Conservation (phyloP, 2,113 vertebrate species). For the Ictalurus furcatus region DNA sequence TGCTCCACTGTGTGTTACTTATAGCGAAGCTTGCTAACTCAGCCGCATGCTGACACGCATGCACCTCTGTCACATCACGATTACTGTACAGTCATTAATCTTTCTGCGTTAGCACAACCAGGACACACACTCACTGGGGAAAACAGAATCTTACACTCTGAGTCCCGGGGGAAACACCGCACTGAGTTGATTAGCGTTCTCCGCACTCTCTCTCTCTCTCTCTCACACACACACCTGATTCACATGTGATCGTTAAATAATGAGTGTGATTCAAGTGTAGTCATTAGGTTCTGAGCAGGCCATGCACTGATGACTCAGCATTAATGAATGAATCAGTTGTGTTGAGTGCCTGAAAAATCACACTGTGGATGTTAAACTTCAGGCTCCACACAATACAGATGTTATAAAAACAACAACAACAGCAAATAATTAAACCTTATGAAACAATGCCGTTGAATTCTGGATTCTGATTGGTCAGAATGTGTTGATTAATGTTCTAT, state of each 20-base stretch:
- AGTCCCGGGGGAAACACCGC: constrained; percentile 6
- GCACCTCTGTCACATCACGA: constrained; percentile 34
- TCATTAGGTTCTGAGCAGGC: neutral
- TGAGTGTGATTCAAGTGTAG: neutral
- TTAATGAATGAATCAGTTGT: neutral
- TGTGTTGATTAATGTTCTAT: neutral
- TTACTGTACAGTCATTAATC: constrained; percentile 30
- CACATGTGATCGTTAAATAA: neutral
- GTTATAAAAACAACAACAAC: neutral
- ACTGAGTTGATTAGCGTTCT: neutral
- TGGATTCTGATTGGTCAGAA: neutral
- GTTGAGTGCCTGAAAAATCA: neutral
- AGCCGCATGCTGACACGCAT: constrained; percentile 30
- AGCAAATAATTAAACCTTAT: neutral
- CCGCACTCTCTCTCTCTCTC: neutral
- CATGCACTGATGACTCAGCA: constrained; percentile 63
- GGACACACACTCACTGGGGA: constrained; percentile 33
- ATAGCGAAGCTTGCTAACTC: neutral
- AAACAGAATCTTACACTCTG: constrained; percentile 9
- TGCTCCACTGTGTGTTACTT: neutral
- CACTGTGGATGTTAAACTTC: neutral
- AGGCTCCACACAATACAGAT: neutral
- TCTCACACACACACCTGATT: constrained; percentile 6
- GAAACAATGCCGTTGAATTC: neutral
- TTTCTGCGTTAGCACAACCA: constrained; percentile 30